A percentile compares a stretch with the other conserved stretches of the same genome.
These are phyloP conservation scores for Oryctes rhinoceros DNA, from an alignment of 1,140 invertebrate species.

Conservation along the genomic window DNA sequence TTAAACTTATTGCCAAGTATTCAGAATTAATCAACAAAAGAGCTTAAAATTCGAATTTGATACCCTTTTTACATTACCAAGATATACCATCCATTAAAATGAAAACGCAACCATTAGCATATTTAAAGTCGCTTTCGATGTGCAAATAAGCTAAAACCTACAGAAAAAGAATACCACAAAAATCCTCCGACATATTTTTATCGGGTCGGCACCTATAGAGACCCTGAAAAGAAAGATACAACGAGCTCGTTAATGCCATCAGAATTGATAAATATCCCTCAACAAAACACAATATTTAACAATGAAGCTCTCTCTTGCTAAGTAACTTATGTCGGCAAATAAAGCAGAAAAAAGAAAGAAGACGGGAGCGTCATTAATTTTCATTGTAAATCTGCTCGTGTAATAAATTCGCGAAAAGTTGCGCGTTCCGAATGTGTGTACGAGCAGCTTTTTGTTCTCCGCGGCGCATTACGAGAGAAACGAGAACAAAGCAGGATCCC, in stretches of 20 bases:
- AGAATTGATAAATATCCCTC: slow-evolving; percentile 29
- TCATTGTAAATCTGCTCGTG: slow-evolving; percentile 27
- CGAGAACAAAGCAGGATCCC: no score
- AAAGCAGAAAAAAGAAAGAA: not conserved
- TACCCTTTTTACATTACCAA: no score
- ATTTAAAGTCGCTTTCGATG: no score
- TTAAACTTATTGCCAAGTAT: no score
- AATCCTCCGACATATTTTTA: no score
- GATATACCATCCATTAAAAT: no score
- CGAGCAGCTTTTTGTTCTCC: not conserved
- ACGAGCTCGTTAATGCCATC: not conserved
- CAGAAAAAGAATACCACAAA: no score
- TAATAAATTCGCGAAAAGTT: slow-evolving; percentile 28
- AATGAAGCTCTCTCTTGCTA: not conserved
- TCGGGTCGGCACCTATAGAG: not conserved
- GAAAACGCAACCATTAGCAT: no score
- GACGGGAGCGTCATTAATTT: slow-evolving; percentile 17
- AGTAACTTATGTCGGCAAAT: slow-evolving; percentile 21
- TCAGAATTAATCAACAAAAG: no score
- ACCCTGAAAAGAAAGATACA: not conserved
- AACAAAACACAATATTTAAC: slow-evolving; percentile 33
- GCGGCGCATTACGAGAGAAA: not conserved
- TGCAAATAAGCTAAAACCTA: no score
- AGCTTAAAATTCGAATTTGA: no score
- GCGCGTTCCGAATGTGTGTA: not conserved